Conservation (phyloP, 2,113 vertebrate genomes). For the Podilymbus podiceps region DNA sequence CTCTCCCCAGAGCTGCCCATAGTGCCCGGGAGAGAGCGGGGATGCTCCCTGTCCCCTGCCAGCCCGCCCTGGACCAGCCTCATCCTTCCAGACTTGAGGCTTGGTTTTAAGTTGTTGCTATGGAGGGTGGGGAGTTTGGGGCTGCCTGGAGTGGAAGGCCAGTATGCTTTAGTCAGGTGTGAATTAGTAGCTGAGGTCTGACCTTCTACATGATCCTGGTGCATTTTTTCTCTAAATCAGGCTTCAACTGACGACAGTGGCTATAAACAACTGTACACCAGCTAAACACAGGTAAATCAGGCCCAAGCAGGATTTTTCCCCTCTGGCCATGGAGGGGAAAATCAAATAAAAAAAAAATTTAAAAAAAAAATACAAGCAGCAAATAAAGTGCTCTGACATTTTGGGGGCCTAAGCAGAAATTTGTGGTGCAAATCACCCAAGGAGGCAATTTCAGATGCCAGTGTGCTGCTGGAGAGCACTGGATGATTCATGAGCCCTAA, state of each 20-base stretch:
- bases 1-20: fast-evolving
- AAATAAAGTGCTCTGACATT: neutral
- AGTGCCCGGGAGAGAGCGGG: fast-evolving
- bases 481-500: constrained; percentile 1
- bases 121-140: neutral
- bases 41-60: neutral
- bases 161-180: neutral
- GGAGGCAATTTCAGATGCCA: neutral
- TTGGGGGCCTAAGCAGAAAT: neutral
- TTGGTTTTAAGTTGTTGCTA: neutral
- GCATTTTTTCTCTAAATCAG: neutral
- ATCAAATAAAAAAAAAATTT: too few species aligned
- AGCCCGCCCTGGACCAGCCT: neutral
- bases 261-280: neutral
- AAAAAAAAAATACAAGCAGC: neutral
- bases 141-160: neutral
- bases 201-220: neutral
- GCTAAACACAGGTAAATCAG: neutral
- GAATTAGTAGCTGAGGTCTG: neutral
- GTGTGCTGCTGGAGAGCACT: neutral
- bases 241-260: neutral
- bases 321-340: too few species aligned
- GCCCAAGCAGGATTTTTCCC: neutral
- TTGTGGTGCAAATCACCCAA: neutral
- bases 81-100: neutral